Evolutionary conservation across 2,113 vertebrate species (phyloP).

Genomic region (Jacana jacana): DNA sequence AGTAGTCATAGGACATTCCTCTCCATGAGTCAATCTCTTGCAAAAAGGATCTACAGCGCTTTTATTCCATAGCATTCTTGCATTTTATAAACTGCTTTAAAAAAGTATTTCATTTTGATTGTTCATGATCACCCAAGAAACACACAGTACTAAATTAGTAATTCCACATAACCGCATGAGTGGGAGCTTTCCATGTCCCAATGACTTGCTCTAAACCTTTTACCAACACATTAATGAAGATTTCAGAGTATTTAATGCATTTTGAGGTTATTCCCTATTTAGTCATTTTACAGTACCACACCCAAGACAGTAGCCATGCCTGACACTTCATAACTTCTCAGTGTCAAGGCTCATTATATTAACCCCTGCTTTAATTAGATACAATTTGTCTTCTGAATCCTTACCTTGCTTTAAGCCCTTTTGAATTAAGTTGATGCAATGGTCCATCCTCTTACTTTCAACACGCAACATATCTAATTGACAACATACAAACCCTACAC

Average conservation of each 20-base stretch:
- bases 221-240: background rate
- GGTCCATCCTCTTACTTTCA: background rate
- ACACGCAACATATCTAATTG: background rate
- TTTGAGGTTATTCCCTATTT: background rate
- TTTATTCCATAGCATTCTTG: background rate
- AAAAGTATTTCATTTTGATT: background rate
- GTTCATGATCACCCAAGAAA: background rate
- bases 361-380: background rate
- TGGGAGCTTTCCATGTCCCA: background rate
- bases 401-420: background rate
- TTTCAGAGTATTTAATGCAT: background rate
- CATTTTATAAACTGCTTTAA: background rate
- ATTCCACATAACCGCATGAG: background rate
- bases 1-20: background rate
- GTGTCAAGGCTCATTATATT: background rate
- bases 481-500: background rate
- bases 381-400: background rate
- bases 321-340: background rate
- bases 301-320: background rate
- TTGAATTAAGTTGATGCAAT: background rate
- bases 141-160: background rate
- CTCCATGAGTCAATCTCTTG: background rate
- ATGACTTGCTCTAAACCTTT: background rate
- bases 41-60: background rate
- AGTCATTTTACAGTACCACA: background rate